Base-by-base conservation (phyloP, 64 coral and sea anemone genomes). In the Montipora cactus region DNA sequence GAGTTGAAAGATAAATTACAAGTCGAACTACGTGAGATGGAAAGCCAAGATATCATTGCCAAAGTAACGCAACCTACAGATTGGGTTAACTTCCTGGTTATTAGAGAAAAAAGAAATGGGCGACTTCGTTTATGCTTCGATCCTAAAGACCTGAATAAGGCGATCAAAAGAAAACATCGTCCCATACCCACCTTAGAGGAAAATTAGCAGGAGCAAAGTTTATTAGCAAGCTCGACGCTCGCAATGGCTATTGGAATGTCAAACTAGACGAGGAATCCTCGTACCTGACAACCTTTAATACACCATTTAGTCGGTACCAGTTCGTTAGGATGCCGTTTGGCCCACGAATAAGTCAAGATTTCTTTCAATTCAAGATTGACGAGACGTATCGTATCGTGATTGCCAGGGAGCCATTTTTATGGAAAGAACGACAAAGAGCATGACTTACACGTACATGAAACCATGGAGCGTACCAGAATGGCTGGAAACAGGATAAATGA, bases 281-380 rank as follows among this genome's bases (percentile, higher is more conserved):
- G 14, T 15, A 64, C 8, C 13, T 64, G 14, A 64, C 59, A 64
- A 64, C 0, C 14, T 64, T 64, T 15, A 64, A 37, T 37, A 37
- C 28, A 37, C 28, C 28, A 37, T 37, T 12, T 64, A 64, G 8
- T 12, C 59, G 8, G 44, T 92, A 70, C 28, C 28, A 37, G 28
- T 37, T 37, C 1, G 1, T 37, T 37, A 37, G 28, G 1, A 37
- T 37, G 28, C 28, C 28, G 28, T 1, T 37, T 37, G 28, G 28
- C 28, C 28, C 1, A 75, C 79, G 72, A 72, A 92, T 92, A 70
- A 85, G 80, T 20, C 91, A 93, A 79, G 91, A 93, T 84, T 73
- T 87, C n/a, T 79, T 93, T 44, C 81, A 87, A 44, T 85, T 85
- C 49, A 76, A 93, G 70, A 79, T 93, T n/a, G 81, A 93, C 62